Evolutionary conservation across 2,113 vertebrate genomes (phyloP).

Genomic region (Romanogobio albipinnatus): DNA sequence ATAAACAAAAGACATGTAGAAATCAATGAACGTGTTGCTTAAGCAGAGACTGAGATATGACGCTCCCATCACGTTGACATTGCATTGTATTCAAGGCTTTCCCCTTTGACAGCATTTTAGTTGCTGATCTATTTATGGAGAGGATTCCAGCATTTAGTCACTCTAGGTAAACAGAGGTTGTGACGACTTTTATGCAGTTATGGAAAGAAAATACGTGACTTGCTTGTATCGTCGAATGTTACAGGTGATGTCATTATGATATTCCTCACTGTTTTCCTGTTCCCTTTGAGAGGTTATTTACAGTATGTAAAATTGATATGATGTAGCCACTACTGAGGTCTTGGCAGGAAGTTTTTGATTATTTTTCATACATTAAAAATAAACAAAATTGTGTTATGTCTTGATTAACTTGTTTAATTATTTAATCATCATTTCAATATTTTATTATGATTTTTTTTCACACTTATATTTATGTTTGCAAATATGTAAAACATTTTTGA

Average conservation of each 20-base stretch:
- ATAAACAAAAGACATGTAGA: neutral
- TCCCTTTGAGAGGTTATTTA: neutral
- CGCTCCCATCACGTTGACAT: conserved; percentile 32
- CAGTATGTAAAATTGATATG: neutral
- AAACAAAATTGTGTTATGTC: too few relatives aligned
- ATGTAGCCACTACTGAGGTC: neutral
- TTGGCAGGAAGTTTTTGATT: neutral
- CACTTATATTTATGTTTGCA: neutral
- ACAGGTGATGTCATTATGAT: conserved; percentile 24
- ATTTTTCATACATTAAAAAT: neutral
- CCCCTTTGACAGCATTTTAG: neutral
- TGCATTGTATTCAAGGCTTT: conserved; percentile 12
- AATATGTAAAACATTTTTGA: neutral
- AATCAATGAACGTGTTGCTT: conserved; percentile 14
- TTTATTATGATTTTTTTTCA: neutral
- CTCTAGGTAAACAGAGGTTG: conserved; percentile 8
- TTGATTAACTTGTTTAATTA: neutral
- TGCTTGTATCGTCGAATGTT: neutral
- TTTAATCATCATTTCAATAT: neutral
- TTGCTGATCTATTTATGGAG: conserved; percentile 19
- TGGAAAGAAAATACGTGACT: conserved; percentile 5
- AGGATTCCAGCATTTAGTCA: conserved; percentile 40
- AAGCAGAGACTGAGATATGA: conserved; percentile 40
- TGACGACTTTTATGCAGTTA: neutral
- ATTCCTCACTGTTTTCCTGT: neutral